phyloP scores from a whole-genome alignment of 1,140 invertebrate species.

The Drosophila ogumai region DNA sequence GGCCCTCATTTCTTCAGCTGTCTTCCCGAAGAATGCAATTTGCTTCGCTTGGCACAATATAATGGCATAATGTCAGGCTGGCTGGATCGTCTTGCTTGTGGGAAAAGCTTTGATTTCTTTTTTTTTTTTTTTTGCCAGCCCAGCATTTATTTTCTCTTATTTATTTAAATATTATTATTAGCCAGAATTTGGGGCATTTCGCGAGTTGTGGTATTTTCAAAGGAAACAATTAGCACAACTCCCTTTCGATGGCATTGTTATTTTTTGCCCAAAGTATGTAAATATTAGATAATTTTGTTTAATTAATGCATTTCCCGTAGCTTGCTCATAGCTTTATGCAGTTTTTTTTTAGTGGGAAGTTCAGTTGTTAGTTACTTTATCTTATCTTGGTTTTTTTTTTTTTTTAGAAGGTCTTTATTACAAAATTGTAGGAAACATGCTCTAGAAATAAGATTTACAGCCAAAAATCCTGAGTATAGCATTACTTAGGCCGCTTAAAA shows the following conservation, averaged over 20 bases:
- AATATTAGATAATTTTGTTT: background rate
- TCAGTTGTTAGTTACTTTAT: background rate
- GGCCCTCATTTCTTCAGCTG: slow-evolving; percentile 4
- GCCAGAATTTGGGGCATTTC: background rate
- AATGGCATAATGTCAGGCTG: background rate
- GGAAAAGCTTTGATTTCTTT: slow-evolving; percentile 11
- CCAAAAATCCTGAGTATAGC: background rate
- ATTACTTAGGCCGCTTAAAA: background rate
- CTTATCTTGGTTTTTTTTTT: background rate
- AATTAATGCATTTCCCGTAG: background rate
- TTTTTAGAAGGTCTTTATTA: background rate
- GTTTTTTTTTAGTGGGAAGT: background rate
- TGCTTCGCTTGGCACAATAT: slow-evolving; percentile 6
- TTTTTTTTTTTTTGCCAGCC: background rate
- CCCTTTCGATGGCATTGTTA: background rate
- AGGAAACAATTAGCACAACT: background rate
- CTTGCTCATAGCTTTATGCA: background rate
- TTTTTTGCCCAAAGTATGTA: background rate
- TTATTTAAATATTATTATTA: background rate
- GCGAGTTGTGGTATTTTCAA: background rate
- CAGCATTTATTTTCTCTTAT: background rate
- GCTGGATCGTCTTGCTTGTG: slow-evolving; percentile 6
- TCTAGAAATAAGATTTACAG: background rate
- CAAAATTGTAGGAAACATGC: background rate
- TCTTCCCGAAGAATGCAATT: background rate